Evolutionary conservation across 2,797 vertebrate genomes (phyloP).

Genomic region (Rhynchotus rufescens): DNA sequence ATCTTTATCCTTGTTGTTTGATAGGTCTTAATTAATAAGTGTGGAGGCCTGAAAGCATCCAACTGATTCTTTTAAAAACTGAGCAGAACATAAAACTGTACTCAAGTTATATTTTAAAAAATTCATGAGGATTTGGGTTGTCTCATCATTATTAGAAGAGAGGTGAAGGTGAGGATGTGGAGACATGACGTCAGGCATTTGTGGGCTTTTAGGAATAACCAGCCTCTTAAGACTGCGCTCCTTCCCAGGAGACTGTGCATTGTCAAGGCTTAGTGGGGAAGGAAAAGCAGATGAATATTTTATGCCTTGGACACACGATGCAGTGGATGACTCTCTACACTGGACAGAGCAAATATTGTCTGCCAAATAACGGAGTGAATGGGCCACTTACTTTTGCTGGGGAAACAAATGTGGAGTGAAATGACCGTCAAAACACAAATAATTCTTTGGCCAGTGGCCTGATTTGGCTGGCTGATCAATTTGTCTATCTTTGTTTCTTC

Average conservation of each 20-base stretch:
- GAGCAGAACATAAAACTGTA: background rate
- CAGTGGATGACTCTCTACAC: background rate
- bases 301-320: background rate
- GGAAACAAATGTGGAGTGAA: constrained; percentile 23
- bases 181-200: background rate
- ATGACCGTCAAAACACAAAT: constrained; percentile 51
- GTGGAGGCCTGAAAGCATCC: background rate
- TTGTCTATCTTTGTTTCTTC: constrained; percentile 57
- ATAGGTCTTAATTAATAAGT: background rate
- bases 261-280: background rate
- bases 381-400: constrained; percentile 15
- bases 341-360: background rate
- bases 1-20: constrained; percentile 30
- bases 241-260: background rate
- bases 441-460: constrained; percentile 61
- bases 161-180: background rate
- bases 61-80: background rate
- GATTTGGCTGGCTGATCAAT: constrained; percentile 35
- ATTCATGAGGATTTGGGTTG: constrained; percentile 8
- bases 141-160: background rate
- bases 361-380: constrained; percentile 19
- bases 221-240: background rate
- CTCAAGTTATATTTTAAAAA: constrained; percentile 12
- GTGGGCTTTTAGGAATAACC: background rate
- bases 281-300: background rate